Conservation (phyloP, 2,113 vertebrate genomes). For the Nothocercus julius region DNA sequence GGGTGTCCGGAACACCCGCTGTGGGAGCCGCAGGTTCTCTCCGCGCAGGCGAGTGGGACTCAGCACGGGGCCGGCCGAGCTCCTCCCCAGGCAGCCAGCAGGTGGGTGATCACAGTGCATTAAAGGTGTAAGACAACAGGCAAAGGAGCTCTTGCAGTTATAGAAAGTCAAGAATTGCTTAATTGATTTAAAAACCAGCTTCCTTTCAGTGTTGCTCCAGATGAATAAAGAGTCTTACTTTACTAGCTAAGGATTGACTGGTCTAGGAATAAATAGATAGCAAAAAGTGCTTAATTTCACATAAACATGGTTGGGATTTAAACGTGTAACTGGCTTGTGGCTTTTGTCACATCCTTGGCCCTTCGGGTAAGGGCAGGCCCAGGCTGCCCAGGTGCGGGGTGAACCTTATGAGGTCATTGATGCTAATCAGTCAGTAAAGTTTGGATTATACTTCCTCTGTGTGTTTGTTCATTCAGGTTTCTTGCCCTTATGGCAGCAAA, state of each 20-base stretch:
- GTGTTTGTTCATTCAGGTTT: neutral
- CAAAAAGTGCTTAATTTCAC: neutral
- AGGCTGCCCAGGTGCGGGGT: neutral
- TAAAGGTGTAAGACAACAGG: neutral
- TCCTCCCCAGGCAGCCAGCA: neutral
- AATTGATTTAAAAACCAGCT: neutral
- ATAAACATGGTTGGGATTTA: too few relatives aligned
- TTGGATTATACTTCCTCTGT: neutral
- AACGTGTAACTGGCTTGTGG: neutral
- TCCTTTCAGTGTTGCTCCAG: neutral
- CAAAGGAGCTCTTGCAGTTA: neutral
- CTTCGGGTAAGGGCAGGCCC: accelerated
- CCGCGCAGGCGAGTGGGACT: neutral
- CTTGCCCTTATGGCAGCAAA: neutral
- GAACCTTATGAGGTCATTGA: neutral
- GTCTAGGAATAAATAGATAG: neutral
- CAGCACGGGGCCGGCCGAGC: neutral
- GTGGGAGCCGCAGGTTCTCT: neutral
- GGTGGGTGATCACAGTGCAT: neutral
- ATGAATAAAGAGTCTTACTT: neutral
- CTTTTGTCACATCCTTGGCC: neutral
- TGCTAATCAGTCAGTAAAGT: neutral
- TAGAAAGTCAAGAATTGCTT: neutral
- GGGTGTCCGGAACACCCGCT: neutral
- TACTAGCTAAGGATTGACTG: neutral